Conservation (phyloP, 2,797 vertebrate species). For the Telmatherina bonti region DNA sequence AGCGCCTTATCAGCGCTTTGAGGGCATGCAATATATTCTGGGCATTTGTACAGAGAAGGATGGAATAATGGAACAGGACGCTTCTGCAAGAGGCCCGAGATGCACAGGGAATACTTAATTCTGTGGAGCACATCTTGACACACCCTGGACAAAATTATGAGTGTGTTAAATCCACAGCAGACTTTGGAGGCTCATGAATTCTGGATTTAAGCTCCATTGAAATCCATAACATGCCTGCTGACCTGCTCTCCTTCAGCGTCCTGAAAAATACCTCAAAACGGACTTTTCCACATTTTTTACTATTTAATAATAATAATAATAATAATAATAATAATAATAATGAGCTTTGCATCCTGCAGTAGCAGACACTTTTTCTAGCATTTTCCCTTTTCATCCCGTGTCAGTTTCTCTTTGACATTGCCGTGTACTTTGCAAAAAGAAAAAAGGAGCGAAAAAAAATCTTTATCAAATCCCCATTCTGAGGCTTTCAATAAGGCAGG, state of each 20-base stretch:
- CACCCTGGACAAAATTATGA: conserved; percentile 61
- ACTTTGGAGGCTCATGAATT: conserved; percentile 69
- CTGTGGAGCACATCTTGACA: conserved; percentile 60
- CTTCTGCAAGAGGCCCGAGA: conserved; percentile 43
- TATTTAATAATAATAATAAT: conserved; percentile 9
- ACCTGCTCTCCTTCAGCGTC: conserved; percentile 51
- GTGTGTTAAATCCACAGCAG: conserved; percentile 65
- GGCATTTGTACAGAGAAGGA: conserved; percentile 35
- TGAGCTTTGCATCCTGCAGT: conserved; percentile 30
- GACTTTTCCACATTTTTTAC: conserved; percentile 29
- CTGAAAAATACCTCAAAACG: conserved; percentile 26
- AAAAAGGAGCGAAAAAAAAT: conserved; percentile 86
- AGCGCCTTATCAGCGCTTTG: conserved; percentile 54
- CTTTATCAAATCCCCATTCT: conserved; percentile 99
- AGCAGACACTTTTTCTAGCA: conserved; percentile 34
- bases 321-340: conserved; percentile 31
- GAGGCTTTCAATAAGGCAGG: conserved; percentile 98
- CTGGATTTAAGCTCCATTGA: conserved; percentile 67
- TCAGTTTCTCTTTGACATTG: conserved; percentile 90
- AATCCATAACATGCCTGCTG: conserved; percentile 60
- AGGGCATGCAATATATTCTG: conserved; percentile 44
- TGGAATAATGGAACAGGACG: conserved; percentile 52
- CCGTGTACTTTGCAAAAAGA: conserved; percentile 87
- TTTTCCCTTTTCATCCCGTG: conserved; percentile 67
- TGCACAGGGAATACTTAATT: conserved; percentile 52